phyloP scores from a whole-genome alignment of 2,113 vertebrate species.

The Microcebus murinus region DNA sequence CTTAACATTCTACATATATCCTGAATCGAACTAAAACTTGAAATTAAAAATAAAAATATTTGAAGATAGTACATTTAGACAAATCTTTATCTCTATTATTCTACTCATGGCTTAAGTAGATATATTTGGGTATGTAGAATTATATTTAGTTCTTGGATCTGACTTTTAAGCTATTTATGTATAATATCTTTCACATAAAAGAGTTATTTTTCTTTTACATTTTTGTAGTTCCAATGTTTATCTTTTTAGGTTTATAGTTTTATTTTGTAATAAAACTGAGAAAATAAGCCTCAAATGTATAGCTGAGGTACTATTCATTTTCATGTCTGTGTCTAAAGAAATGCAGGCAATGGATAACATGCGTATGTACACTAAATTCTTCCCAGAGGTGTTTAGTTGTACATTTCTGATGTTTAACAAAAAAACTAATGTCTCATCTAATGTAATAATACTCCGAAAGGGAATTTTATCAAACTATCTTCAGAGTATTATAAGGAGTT shows the following conservation, averaged over 20 bases:
- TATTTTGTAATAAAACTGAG: not conserved
- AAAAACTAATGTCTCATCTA: not conserved
- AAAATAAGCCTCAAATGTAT: not conserved
- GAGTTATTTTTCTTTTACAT: not conserved
- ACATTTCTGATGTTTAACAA: conserved; percentile 42
- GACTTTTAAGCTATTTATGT: not conserved
- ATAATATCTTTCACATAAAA: not conserved
- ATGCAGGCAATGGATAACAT: not conserved
- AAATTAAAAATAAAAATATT: no score
- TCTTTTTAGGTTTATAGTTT: not conserved
- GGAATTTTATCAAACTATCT: not conserved
- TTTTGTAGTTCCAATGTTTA: not conserved
- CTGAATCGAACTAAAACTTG: not conserved
- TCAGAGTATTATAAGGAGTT: not conserved
- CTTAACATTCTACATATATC: not conserved
- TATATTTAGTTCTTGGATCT: not conserved
- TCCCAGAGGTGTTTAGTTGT: not conserved
- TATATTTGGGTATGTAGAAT: not conserved
- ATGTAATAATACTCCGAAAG: not conserved
- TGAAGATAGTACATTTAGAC: not conserved
- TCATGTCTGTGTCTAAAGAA: not conserved
- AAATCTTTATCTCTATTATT: not conserved
- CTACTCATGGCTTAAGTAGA: not conserved
- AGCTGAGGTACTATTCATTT: not conserved
- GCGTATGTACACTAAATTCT: not conserved